Evolutionary conservation across 2,888 invertebrate genomes (phyloP).

Genomic region (Ennomos fuscantarius): DNA sequence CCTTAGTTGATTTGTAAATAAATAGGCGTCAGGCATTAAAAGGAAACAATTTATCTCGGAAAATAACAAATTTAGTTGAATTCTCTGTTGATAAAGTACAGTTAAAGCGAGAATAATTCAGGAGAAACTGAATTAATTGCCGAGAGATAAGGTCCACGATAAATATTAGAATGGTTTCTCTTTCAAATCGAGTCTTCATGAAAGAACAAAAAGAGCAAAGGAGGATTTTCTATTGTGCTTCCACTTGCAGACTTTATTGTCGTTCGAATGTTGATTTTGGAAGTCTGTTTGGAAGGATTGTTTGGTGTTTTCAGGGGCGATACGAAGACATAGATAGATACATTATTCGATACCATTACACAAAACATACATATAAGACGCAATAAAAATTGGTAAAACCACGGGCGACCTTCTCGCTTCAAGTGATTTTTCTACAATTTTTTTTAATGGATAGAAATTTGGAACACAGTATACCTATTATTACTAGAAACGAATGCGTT

Average conservation of each 20-base stretch:
- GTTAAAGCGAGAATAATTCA: constrained; percentile 51
- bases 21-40: constrained; percentile 29
- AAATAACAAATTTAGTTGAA: constrained; percentile 51
- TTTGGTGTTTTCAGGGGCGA: no score
- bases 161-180: constrained; percentile 52
- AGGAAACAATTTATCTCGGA: constrained; percentile 30
- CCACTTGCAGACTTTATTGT: constrained; percentile 5
- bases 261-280: constrained; percentile 11
- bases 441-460: no score
- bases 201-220: constrained; percentile 22
- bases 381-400: no score
- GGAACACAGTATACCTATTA: no score
- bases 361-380: no score
- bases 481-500: no score
- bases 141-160: constrained; percentile 57
- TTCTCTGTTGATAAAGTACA: constrained; percentile 56
- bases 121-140: constrained; percentile 64
- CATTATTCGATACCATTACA: no score
- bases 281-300: no score
- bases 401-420: no score
- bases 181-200: constrained; percentile 37
- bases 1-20: constrained; percentile 27
- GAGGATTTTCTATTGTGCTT: constrained; percentile 14
- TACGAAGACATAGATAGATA: no score
- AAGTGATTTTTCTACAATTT: no score